Conservation (phyloP, 2,113 vertebrate genomes). For the Percina caprodes region DNA sequence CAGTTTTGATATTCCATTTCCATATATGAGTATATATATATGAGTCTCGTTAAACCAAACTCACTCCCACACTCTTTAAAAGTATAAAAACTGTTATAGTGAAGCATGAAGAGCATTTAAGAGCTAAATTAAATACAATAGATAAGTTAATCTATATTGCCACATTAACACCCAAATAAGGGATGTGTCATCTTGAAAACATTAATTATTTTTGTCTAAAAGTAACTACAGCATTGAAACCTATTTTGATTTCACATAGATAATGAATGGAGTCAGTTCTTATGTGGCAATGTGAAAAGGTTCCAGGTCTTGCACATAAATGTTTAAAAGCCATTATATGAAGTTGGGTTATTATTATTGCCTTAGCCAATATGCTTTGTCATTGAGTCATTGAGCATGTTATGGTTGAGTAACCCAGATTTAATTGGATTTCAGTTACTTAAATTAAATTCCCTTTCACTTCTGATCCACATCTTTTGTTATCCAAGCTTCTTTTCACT, state of each 20-base stretch:
- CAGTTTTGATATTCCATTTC: background rate
- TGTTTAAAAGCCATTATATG: constrained; percentile 21
- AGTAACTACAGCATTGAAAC: background rate
- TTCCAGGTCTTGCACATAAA: constrained; percentile 11
- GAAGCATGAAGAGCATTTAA: background rate
- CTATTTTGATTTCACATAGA: background rate
- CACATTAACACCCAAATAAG: constrained; percentile 1
- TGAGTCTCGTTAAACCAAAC: constrained; percentile 1
- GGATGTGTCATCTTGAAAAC: background rate
- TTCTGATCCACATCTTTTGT: constrained; percentile 38
- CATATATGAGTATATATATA: too few relatives aligned
- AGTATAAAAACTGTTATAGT: background rate
- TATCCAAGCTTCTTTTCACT: constrained; percentile 49
- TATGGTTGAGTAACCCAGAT: constrained; percentile 36
- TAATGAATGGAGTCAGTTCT: constrained; percentile 15
- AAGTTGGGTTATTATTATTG: constrained; percentile 18
- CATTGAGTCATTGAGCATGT: constrained; percentile 26
- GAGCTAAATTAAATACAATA: background rate
- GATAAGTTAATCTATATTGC: background rate
- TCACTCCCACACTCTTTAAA: background rate
- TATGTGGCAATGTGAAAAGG: constrained; percentile 7
- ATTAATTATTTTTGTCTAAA: background rate
- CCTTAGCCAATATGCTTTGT: constrained; percentile 20
- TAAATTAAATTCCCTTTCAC: constrained; percentile 57
- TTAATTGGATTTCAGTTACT: constrained; percentile 58